Conservation (phyloP, 30 jellyfish, hydroid and myxozoan species). For the Chironex yamaguchii region DNA sequence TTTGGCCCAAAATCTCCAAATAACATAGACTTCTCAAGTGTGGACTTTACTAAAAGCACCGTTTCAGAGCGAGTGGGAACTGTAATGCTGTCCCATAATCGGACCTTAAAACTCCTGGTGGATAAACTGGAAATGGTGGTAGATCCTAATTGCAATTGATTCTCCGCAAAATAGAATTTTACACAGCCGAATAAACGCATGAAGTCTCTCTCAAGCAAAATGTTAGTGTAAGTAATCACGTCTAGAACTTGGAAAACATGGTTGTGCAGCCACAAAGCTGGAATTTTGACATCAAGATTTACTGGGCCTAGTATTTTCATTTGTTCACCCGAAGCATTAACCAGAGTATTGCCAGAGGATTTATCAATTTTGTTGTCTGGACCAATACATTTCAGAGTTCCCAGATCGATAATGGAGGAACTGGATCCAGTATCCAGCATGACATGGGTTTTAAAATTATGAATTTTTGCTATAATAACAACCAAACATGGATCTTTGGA, state of each 20-base stretch:
- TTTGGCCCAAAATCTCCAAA: constrained; percentile 61
- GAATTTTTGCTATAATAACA: constrained; percentile 42
- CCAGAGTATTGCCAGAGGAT: background rate
- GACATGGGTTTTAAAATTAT: constrained; percentile 38
- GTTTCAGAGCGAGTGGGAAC: constrained; percentile 61
- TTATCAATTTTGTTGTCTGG: background rate
- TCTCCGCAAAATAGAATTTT: constrained; percentile 7
- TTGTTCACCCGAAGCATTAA: background rate
- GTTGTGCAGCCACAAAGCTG: constrained; percentile 43
- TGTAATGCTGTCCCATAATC: constrained; percentile 18
- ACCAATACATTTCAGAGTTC: constrained; percentile 25
- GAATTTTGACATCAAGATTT: background rate
- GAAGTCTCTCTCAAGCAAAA: constrained; percentile 50
- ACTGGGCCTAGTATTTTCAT: background rate
- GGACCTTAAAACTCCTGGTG: background rate
- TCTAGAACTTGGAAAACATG: constrained; percentile 35
- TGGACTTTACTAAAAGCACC: constrained; percentile 41
- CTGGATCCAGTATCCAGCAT: constrained; percentile 64
- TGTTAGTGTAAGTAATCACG: constrained; percentile 14
- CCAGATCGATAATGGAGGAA: constrained; percentile 17
- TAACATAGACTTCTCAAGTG: constrained; percentile 19
- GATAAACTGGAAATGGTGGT: constrained; percentile 42
- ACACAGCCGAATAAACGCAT: constrained; percentile 19
- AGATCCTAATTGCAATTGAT: constrained; percentile 29
- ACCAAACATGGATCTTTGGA: constrained; percentile 44